A percentile compares a stretch with the other conserved stretches of the same genome.
These are phyloP conservation scores for Phyllotis vaccarum DNA, from an alignment of 2,797 vertebrate species.

Conservation along the genomic window DNA sequence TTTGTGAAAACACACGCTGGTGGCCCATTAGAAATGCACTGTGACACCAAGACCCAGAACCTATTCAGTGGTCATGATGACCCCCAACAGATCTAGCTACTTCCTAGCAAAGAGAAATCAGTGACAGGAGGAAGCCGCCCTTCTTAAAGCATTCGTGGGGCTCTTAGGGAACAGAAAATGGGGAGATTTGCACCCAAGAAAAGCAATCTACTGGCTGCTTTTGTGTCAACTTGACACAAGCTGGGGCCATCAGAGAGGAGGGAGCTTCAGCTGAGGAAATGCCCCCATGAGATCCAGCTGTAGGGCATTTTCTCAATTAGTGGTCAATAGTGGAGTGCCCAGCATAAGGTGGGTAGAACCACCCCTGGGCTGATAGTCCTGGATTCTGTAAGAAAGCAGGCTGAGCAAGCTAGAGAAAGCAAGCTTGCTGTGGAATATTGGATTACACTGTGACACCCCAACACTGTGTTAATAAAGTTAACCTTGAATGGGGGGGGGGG, in stretches of 20 bases:
- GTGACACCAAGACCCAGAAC: conserved; percentile 6
- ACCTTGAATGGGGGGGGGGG: not conserved
- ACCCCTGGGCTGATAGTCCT: not conserved
- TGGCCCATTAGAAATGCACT: conserved; percentile 69
- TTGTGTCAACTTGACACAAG: not conserved
- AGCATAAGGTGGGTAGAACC: not conserved
- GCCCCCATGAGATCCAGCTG: not conserved
- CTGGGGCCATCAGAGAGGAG: not conserved
- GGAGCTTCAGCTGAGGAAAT: not conserved
- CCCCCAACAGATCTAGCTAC: conserved; percentile 12
- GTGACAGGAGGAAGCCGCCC: not conserved
- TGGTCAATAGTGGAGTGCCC: not conserved
- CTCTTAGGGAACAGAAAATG: not conserved
- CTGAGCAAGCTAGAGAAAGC: not conserved
- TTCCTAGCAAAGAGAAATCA: conserved; percentile 13
- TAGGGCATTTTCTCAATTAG: not conserved
- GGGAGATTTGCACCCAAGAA: not conserved
- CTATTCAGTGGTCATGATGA: conserved; percentile 58
- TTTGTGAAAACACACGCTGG: conserved; percentile 65
- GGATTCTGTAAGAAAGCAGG: not conserved
- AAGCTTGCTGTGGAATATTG: not conserved
- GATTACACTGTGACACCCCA: not conserved
- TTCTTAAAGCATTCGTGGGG: not conserved
- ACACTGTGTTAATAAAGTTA: not conserved
- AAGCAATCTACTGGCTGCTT: not conserved